A percentile compares a stretch with the other conserved stretches of the same genome.
Conservation (phyloP, 2,113 vertebrate species). For the Gymnocephalus cernua region DNA sequence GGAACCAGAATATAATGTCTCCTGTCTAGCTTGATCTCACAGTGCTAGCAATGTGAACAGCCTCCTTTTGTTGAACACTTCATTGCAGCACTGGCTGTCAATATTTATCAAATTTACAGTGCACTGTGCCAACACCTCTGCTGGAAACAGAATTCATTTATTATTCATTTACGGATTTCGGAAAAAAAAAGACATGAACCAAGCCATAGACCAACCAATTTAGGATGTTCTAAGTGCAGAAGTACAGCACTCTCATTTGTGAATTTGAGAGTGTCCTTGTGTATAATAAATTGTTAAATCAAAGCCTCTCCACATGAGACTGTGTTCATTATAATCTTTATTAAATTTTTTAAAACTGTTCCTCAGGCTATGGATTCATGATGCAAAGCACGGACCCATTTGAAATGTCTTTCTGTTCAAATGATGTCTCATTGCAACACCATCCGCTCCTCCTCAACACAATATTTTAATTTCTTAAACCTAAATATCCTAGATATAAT, state of each 20-base stretch:
- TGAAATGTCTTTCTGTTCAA: conserved; percentile 47
- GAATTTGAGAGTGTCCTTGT: conserved; percentile 4
- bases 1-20: neutral
- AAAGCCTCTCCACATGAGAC: conserved; percentile 33
- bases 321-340: conserved; percentile 62
- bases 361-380: conserved; percentile 65
- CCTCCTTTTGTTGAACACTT: too few species aligned
- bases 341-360: conserved; percentile 65
- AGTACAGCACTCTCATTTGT: conserved; percentile 6
- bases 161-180: conserved; percentile 33
- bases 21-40: neutral
- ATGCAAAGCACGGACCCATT: conserved; percentile 61
- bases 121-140: conserved; percentile 27
- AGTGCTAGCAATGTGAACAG: too few species aligned
- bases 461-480: conserved; percentile 31
- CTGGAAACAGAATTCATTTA: conserved; percentile 38
- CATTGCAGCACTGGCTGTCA: neutral
- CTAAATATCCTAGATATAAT: conserved; percentile 27
- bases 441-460: conserved; percentile 28
- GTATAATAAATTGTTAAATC: conserved; percentile 56
- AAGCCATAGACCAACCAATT: conserved; percentile 19
- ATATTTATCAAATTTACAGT: conserved; percentile 10
- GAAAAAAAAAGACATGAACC: conserved; percentile 7
- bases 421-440: conserved; percentile 34
- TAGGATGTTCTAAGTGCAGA: conserved; percentile 19